Conservation (phyloP, 2,888 invertebrate species). For the Cheilosia scutellata region DNA sequence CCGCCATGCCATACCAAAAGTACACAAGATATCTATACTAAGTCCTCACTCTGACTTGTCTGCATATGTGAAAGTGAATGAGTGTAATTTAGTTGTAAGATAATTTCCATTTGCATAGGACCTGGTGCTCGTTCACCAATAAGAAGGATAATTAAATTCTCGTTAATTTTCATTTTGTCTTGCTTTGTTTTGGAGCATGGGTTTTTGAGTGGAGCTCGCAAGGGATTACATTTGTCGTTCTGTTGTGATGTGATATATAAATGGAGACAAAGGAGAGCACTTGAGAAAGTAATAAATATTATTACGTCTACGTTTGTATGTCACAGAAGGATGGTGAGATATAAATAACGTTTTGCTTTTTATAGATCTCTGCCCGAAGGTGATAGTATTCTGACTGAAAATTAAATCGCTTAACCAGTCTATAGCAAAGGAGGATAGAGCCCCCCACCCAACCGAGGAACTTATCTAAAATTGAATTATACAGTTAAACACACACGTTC, state of each 20-base stretch:
- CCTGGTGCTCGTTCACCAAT: constrained; percentile 62
- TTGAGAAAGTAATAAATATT: constrained; percentile 56
- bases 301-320: neutral
- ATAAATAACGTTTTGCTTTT: no score
- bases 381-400: no score
- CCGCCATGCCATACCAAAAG: neutral
- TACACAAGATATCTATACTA: constrained; percentile 2
- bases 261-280: constrained; percentile 31
- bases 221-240: constrained; percentile 55
- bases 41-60: constrained; percentile 8
- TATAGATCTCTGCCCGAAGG: no score
- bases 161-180: constrained; percentile 73
- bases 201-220: neutral
- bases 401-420: no score
- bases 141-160: constrained; percentile 75
- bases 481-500: no score
- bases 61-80: constrained; percentile 66
- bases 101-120: constrained; percentile 67
- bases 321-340: no score
- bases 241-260: constrained; percentile 8
- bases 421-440: no score
- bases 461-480: no score
- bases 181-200: constrained; percentile 58
- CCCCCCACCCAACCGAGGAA: no score
- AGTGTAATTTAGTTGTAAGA: constrained; percentile 74